Percentiles rank a stretch among this genome's conserved stretches.
Evolutionary conservation across 2,797 vertebrate genomes (phyloP).

Genomic region (Rhynchonycteris naso): DNA sequence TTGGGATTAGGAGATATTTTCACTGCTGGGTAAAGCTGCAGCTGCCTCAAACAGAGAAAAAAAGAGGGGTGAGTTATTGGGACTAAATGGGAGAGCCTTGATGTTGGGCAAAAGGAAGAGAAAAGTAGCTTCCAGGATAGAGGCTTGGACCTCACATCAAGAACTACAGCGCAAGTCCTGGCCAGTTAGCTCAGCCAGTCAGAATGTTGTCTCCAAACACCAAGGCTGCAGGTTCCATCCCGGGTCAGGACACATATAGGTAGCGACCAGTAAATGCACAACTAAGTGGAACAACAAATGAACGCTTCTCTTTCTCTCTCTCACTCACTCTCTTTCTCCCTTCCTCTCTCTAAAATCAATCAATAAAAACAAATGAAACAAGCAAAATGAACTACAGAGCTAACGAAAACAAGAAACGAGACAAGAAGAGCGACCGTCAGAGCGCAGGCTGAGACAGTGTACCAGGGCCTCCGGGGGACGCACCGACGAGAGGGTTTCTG

Average conservation of each 20-base stretch:
- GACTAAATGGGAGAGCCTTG: background rate
- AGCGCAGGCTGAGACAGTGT: no score
- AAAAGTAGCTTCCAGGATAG: background rate
- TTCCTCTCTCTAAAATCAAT: no score
- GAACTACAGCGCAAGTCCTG: background rate
- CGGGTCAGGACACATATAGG: no score
- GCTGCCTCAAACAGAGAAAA: background rate
- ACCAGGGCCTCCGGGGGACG: background rate
- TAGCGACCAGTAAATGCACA: no score
- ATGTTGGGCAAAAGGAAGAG: background rate
- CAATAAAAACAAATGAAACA: no score
- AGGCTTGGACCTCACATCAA: background rate
- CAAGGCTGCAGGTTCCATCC: no score
- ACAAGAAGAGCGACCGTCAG: background rate
- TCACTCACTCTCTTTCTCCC: no score
- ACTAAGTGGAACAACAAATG: no score
- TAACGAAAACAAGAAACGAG: background rate
- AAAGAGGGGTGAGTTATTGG: background rate
- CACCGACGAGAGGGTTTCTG: background rate
- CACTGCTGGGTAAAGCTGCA: background rate
- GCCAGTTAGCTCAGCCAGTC: no score
- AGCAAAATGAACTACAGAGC: background rate
- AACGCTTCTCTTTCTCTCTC: no score
- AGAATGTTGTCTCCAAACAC: no score
- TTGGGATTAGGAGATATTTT: background rate